Conservation (phyloP, 2,797 vertebrate genomes). For the Tapirus indicus region DNA sequence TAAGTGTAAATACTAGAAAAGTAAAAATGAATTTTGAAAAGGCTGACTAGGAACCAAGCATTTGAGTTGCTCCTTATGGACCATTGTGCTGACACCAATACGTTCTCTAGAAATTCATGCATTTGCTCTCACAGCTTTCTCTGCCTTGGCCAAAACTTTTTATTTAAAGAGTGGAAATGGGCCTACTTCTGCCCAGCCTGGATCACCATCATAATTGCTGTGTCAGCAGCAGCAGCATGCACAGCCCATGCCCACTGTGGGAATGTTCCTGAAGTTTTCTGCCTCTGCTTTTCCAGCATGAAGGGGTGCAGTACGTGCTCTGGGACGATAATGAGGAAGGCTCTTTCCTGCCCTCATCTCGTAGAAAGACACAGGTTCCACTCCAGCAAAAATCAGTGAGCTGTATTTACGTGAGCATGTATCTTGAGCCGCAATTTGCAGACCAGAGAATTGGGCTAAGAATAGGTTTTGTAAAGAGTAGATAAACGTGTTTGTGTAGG, state of each 20-base stretch:
- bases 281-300: rapidly evolving
- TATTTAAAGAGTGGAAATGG: not conserved
- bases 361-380: not conserved
- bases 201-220: rapidly evolving
- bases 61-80: rapidly evolving
- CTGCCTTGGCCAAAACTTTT: not conserved
- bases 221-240: rapidly evolving
- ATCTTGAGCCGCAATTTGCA: not conserved
- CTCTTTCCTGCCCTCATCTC: rapidly evolving
- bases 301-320: rapidly evolving
- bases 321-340: rapidly evolving
- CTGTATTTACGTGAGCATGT: no score
- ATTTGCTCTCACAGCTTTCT: not conserved
- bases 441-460: not conserved
- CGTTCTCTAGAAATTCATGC: rapidly evolving
- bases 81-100: rapidly evolving
- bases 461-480: not conserved
- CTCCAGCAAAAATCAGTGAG: not conserved
- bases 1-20: not conserved
- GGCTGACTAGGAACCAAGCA: rapidly evolving
- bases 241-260: rapidly evolving
- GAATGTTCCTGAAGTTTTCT: not conserved
- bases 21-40: no score
- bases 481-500: rapidly evolving
- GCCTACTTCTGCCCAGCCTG: no score